Evolutionary conservation across 2,888 invertebrate genomes (phyloP).

Genomic region (Stomorhina lunata): DNA sequence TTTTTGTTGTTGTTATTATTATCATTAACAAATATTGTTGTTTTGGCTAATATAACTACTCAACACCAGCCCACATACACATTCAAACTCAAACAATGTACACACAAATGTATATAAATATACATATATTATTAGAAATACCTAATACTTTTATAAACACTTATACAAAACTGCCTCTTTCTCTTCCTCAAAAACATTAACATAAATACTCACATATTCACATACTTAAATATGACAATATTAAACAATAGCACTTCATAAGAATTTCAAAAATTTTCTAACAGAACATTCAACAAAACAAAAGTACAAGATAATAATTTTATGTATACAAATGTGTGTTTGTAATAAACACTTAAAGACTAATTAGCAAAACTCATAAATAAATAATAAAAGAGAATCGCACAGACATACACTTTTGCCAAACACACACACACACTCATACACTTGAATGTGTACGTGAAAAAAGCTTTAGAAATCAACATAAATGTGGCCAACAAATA

Average conservation of each 20-base stretch:
- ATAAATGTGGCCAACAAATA: background rate
- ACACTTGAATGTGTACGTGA: background rate
- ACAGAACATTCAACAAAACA: background rate
- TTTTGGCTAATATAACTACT: conserved; percentile 52
- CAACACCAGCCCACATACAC: background rate
- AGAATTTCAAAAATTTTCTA: conserved; percentile 34
- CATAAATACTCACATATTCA: background rate
- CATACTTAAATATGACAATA: background rate
- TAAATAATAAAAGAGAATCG: conserved; percentile 48
- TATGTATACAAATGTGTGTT: background rate
- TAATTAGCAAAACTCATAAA: conserved; percentile 56
- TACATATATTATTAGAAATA: background rate
- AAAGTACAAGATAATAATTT: background rate
- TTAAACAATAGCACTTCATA: conserved; percentile 32
- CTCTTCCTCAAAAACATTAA: background rate
- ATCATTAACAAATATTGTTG: conserved; percentile 36
- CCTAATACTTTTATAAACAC: background rate
- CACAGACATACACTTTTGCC: background rate
- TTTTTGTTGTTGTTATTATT: conserved; percentile 35
- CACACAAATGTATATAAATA: no score
- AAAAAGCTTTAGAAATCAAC: background rate
- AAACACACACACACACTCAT: background rate
- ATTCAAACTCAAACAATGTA: background rate
- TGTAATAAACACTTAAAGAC: conserved; percentile 50
- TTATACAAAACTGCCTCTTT: background rate